Evolutionary conservation across 2,797 vertebrate species (phyloP), one percentile per base, ranked within the genome.

Genomic region (Neosalanx taihuensis): DNA sequence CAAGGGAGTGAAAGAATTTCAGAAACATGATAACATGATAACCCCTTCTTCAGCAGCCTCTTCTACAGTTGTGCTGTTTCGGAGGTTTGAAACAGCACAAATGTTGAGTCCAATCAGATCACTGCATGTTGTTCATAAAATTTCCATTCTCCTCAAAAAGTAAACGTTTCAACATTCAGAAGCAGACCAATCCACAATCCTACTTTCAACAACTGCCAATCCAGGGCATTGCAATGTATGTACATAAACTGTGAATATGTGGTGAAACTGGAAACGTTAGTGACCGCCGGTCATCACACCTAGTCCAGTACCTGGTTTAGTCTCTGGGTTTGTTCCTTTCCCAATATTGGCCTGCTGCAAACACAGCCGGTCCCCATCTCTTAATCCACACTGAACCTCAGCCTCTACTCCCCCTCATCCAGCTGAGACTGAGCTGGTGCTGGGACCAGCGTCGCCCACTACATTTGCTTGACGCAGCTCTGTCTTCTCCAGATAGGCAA

Each of bases 1-100:
- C 46, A 74, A 3, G 31, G 70, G 76, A 79, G 72, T 26, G 4
- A 72, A 73, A 59, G 49, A 65, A 56, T 17, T 53, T 53, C 3
- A 53, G 18, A n/a, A 53, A 3, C 18, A 56, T 5, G 18, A n/a
- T 56, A 53, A 3, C 18, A 56, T 5, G 18, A n/a, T 56, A 5
- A n/a, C 6, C 6, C 18, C 15, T 1, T 12, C 12, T 15, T 4
- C 17, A 51, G 15, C 4, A 15, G 15, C 49, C 51, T 7, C 51
- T 1, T 56, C 51, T 7, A 56, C 51, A 56, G 51, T n/a, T 17
- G n/a, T 56, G 18, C 51, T n/a, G 15, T 56, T 56, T 17, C n/a
- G 12, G 41, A 46, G 41, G 41, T 46, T 46, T 13, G 41, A 46
- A 46, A 46, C 41, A 46, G 41, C 9, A 10, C 7, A 9, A 46